phyloP scores from a whole-genome alignment of 2,888 invertebrate genomes.

The Nesidiocoris tenuis region DNA sequence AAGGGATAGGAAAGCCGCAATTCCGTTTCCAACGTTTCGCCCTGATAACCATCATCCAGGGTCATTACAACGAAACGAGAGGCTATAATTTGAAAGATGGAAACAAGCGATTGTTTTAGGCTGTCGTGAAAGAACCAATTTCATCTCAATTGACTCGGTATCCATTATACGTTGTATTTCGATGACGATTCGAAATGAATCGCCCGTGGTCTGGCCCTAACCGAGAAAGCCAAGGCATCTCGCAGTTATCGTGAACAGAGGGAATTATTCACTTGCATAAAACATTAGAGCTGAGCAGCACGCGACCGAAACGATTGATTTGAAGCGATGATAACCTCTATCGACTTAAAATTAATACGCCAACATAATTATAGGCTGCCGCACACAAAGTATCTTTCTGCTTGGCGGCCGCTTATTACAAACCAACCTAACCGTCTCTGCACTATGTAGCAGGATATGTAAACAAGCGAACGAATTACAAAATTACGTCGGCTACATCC shows the following conservation, averaged over 20 bases:
- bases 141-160: conserved; percentile 29
- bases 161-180: conserved; percentile 6
- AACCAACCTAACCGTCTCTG: not conserved
- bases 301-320: conserved; percentile 22
- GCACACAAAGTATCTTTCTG: conserved; percentile 3
- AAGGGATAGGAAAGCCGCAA: not conserved
- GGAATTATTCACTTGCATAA: conserved; percentile 38
- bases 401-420: conserved; percentile 1
- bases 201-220: not conserved
- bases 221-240: not conserved
- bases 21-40: not conserved
- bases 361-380: conserved; percentile 19
- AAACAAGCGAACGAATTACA: conserved; percentile 21
- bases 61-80: conserved; percentile 24
- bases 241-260: conserved; percentile 32
- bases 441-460: conserved; percentile 1
- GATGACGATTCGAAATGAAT: conserved; percentile 32
- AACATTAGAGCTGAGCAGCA: conserved; percentile 24
- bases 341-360: conserved; percentile 35
- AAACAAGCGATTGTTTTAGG: conserved; percentile 32
- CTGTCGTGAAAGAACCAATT: conserved; percentile 30
- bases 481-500: too few relatives aligned
- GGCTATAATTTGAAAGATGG: conserved; percentile 15
- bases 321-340: conserved; percentile 31
- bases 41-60: conserved; percentile 17